Base-by-base conservation (phyloP, 2,888 invertebrate genomes). In the Lacanobia wlatinum region DNA sequence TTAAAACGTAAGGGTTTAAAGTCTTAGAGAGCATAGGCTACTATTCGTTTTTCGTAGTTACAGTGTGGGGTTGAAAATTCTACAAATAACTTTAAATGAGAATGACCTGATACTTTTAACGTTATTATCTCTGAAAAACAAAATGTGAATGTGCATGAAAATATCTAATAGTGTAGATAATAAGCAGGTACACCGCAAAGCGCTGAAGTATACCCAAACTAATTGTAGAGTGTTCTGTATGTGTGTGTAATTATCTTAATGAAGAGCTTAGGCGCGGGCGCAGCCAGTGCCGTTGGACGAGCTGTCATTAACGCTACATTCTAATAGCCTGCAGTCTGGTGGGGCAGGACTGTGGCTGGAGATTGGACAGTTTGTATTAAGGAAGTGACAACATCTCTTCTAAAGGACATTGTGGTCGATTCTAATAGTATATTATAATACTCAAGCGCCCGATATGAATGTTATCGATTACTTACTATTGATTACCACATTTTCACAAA, bases 161-260 rank as follows among this genome's bases (percentile, higher is more conserved):
- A 46, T 14, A 28, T 23, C 10, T 38, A 23, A 40, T 5, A 50
- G 16, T 48, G n/a, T 34, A n/a, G 8, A 53, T 68, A 65, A 73
- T 43, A 48, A 53, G 55, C 48, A 61, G 48, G 55, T 56, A 52
- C 10, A 56, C 52, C 38, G n/a, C 43, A 50, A 72, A 63, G 18
- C 55, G 46, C 56, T 75, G 76, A 70, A 70, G 43, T 76, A 73
- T 67, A 73, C 60, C 48, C 60, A 73, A 61, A 74, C 75, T 80
- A 78, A 79, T 80, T 83, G 83, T 76, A 65, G 64, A 64, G 61
- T 76, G 73, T 70, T 63, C 10, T 62, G 67, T 65, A 67, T 69
- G 59, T 80, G 80, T 66, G 64, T 62, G 70, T 87, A 87, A 88
- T 89, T 88, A 86, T 63, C 78, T 82, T 88, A 85, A 90, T 89